Conservation (phyloP, 2,797 vertebrate genomes). For the Merluccius polli region DNA sequence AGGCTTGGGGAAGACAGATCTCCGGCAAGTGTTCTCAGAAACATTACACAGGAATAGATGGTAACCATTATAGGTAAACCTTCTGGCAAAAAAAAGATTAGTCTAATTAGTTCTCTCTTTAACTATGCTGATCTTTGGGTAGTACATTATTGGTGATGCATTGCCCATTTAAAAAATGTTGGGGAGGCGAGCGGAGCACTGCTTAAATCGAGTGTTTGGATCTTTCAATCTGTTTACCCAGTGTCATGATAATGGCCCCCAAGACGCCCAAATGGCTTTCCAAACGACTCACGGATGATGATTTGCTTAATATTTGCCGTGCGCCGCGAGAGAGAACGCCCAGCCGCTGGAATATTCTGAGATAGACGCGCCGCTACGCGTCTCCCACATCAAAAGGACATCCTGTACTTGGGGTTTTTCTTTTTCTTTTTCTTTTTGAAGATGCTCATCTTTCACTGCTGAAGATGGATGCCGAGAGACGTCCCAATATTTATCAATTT, state of each 20-base stretch:
- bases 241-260: slow-evolving; percentile 59
- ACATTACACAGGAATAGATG: slow-evolving; percentile 67
- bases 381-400: slow-evolving; percentile 44
- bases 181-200: slow-evolving; percentile 54
- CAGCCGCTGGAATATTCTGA: slow-evolving; percentile 4
- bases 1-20: slow-evolving; percentile 65
- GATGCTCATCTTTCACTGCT: slow-evolving; percentile 63
- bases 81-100: slow-evolving; percentile 69
- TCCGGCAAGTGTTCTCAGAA: slow-evolving; percentile 63
- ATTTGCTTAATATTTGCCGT: slow-evolving; percentile 57
- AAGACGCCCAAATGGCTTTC: slow-evolving; percentile 57
- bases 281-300: slow-evolving; percentile 47
- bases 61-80: slow-evolving; percentile 73
- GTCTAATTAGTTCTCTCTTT: slow-evolving; percentile 70
- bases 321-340: background rate
- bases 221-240: slow-evolving; percentile 67
- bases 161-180: slow-evolving; percentile 63
- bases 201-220: slow-evolving; percentile 68
- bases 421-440: slow-evolving; percentile 57
- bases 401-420: slow-evolving; percentile 50
- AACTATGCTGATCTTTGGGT: slow-evolving; percentile 54
- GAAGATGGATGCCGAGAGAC: slow-evolving; percentile 69
- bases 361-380: slow-evolving; percentile 31
- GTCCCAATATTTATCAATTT: slow-evolving; percentile 62
- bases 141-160: slow-evolving; percentile 61